Base-by-base conservation (phyloP, 2,888 invertebrate species). In the Lagria hirta region DNA sequence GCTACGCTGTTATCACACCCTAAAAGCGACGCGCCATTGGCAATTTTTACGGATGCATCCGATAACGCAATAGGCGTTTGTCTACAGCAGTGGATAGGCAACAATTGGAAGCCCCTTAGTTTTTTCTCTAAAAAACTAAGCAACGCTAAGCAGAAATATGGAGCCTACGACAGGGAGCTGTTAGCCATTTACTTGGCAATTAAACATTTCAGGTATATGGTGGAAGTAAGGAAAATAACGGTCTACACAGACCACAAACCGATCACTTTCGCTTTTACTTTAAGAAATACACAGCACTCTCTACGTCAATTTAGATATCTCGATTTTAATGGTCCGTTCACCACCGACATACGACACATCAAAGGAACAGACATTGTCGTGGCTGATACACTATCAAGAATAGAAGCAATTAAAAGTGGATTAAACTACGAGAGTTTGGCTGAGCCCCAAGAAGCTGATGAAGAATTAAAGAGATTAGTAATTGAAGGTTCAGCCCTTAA, bases 51-150 rank as follows among this genome's bases (percentile, higher is more conserved):
- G 0, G 70, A 72, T 38, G 71, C 71, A 1, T 72, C 70, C 0
- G 65, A 69, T 22, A 41, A 20, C 1, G 62, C 69, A 2, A 58
- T 70, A 2, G 71, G 71, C 1, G 68, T 66, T 1, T 64, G 59
- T 0, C 34, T 73, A 5, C 66, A 72, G 33, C 71, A 71, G 45
- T 15, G 27, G 0, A 41, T 48, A 2, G 27, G 54, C 3, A 33
- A 49, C 6, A 8, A 37, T 0, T 62, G 64, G 61, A 48, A 69
- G 47, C 69, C 70, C 0, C 35, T 71, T 2, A 64, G 62, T 1
- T 72, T 70, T 35, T 70, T 64, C 40, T 69, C 67, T 1, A 52
- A 50, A 24, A 68, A 66, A 22, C 48, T 71, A 1, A 58, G 41
- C 11, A 37, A 55, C 3, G 29, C 64, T 3, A 27, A 38, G 14